Evolutionary conservation across 2,797 vertebrate genomes (phyloP).

Genomic region (Pogonophryne albipinna): DNA sequence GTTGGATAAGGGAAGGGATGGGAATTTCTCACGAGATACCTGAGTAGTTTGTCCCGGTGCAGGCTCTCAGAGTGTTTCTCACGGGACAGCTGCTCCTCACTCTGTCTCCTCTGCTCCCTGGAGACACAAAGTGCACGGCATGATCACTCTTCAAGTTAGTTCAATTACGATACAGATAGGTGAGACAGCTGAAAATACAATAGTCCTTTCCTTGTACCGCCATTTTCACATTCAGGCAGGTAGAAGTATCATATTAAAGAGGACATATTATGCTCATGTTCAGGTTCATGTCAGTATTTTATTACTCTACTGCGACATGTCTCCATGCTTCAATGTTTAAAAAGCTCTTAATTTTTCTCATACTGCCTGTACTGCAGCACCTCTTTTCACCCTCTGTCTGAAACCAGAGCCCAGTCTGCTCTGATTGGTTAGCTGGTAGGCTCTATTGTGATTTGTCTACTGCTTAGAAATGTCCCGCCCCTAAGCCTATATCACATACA

Average conservation of each 20-base stretch:
- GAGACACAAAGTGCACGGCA: slow-evolving; percentile 43
- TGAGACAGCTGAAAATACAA: slow-evolving; percentile 1
- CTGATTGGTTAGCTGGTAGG: no score
- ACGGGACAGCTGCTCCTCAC: slow-evolving; percentile 60
- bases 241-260: slow-evolving; percentile 32
- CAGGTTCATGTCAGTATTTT: no score
- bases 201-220: slow-evolving; percentile 4
- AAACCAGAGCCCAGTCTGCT: no score
- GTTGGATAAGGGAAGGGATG: slow-evolving; percentile 22
- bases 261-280: no score
- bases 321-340: no score
- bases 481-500: no score
- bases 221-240: slow-evolving; percentile 28
- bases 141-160: slow-evolving; percentile 15
- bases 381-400: no score
- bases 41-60: slow-evolving; percentile 42
- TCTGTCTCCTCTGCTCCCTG: slow-evolving; percentile 62
- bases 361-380: no score
- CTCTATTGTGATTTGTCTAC: no score
- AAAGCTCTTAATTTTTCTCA: no score
- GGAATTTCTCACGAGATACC: slow-evolving; percentile 54
- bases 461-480: no score
- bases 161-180: slow-evolving; percentile 7
- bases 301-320: no score
- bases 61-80: slow-evolving; percentile 44